These are phyloP conservation scores for Callipepla californica DNA, from an alignment of 2,113 vertebrate species.

Conservation along the genomic window DNA sequence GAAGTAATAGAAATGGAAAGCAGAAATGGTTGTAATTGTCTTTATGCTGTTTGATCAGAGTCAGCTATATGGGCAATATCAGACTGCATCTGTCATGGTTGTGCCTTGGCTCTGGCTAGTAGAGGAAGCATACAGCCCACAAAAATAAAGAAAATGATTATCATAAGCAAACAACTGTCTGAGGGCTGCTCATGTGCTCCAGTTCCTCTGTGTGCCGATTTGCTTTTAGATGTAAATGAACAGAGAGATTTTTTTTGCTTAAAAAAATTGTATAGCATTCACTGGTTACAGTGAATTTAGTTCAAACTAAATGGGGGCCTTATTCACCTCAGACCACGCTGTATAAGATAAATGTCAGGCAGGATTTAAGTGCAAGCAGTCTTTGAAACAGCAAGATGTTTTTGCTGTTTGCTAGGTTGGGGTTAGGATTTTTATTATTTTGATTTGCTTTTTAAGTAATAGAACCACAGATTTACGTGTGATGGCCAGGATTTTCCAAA, in stretches of 20 bases:
- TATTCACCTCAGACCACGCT: background rate
- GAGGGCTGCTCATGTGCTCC: background rate
- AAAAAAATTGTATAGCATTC: background rate
- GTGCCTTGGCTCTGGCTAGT: background rate
- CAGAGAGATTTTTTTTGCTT: background rate
- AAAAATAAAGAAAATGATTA: slow-evolving; percentile 32
- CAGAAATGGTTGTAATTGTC: background rate
- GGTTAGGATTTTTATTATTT: background rate
- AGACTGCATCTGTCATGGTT: background rate
- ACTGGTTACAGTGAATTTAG: background rate
- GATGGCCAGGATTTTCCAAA: background rate
- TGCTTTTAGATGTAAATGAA: slow-evolving; percentile 12
- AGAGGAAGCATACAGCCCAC: background rate
- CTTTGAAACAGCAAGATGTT: background rate
- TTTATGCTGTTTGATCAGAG: background rate
- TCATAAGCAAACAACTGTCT: slow-evolving; percentile 19
- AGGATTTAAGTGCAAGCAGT: background rate
- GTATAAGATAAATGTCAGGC: background rate
- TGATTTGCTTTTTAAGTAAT: background rate
- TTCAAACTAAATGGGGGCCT: background rate
- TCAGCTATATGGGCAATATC: background rate
- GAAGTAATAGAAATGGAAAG: slow-evolving; percentile 9
- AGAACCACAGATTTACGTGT: background rate
- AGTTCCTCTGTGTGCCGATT: background rate
- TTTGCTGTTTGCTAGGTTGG: background rate